Evolutionary conservation across 2,113 vertebrate species (phyloP).

Genomic region (Carettochelys insculpta): DNA sequence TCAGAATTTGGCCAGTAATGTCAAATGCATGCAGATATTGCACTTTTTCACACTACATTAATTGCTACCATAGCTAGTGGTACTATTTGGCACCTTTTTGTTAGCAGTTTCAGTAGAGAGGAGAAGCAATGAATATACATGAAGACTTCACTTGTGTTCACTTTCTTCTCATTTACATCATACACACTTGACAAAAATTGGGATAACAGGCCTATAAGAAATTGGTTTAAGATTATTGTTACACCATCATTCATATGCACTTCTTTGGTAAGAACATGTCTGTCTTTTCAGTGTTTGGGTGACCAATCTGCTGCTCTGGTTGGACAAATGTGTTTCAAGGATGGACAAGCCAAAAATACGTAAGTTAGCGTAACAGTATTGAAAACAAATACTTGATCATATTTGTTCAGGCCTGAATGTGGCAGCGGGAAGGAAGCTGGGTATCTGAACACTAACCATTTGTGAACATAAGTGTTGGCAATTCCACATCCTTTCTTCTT

Average conservation of each 20-base stretch:
- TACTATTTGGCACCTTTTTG: background rate
- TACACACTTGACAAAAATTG: background rate
- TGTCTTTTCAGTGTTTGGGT: conserved; percentile 90
- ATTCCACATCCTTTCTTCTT: background rate
- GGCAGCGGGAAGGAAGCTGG: background rate
- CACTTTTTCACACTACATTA: background rate
- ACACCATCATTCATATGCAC: background rate
- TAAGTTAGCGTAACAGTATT: conserved; percentile 70
- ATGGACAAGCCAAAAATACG: conserved; percentile 98
- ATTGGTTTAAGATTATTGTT: background rate
- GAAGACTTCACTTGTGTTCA: background rate
- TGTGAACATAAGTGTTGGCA: background rate
- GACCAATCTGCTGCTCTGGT: conserved; percentile 97
- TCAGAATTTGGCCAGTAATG: background rate
- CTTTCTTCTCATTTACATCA: background rate
- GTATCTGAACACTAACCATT: background rate
- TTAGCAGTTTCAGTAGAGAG: background rate
- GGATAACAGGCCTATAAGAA: background rate
- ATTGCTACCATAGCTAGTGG: background rate
- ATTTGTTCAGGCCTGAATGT: conserved; percentile 5
- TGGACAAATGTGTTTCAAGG: conserved; percentile 94
- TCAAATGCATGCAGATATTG: background rate
- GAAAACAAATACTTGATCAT: background rate
- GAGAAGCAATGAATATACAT: background rate
- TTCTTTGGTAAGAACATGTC: background rate